Percentiles rank a stretch among this genome's conserved stretches.
These are phyloP conservation scores for Melanogrammus aeglefinus DNA, from an alignment of 2,797 vertebrate genomes.

Conservation along the genomic window DNA sequence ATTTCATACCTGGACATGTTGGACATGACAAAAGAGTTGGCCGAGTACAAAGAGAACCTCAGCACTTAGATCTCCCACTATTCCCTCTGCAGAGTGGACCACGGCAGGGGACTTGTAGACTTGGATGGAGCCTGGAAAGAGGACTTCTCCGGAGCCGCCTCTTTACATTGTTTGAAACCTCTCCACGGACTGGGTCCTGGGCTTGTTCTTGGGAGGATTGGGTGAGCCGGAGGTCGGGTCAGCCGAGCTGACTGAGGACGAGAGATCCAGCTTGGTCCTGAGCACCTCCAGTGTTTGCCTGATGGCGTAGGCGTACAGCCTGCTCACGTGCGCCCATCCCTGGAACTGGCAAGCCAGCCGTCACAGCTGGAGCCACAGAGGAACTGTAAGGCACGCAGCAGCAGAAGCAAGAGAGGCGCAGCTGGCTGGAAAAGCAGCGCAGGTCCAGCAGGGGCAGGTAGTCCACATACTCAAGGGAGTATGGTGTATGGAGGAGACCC, in stretches of 20 bases:
- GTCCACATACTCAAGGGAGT: slow-evolving; percentile 92
- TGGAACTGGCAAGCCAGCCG: slow-evolving; percentile 65
- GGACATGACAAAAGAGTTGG: slow-evolving; percentile 91
- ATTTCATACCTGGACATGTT: slow-evolving; percentile 81
- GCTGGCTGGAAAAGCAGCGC: slow-evolving; percentile 77
- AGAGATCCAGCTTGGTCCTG: slow-evolving; percentile 52
- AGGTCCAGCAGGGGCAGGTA: slow-evolving; percentile 89
- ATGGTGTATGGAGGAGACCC: slow-evolving; percentile 83
- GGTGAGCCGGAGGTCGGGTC: background rate
- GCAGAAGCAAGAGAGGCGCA: slow-evolving; percentile 87
- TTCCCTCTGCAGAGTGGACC: background rate
- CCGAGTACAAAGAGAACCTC: slow-evolving; percentile 86
- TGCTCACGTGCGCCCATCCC: slow-evolving; percentile 81
- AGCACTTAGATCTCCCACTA: slow-evolving; percentile 49
- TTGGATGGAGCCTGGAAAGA: background rate
- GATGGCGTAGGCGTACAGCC: slow-evolving; percentile 80
- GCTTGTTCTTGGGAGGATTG: background rate
- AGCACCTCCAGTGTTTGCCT: slow-evolving; percentile 73
- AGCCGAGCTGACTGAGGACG: slow-evolving; percentile 19
- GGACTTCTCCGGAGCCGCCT: background rate
- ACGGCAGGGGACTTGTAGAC: background rate
- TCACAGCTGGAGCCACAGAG: slow-evolving; percentile 81
- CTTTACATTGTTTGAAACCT: slow-evolving; percentile 14
- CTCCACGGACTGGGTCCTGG: background rate
- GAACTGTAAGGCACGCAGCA: slow-evolving; percentile 87